phyloP scores from a whole-genome alignment of 2,888 invertebrate genomes.

The Brenthis daphne region DNA sequence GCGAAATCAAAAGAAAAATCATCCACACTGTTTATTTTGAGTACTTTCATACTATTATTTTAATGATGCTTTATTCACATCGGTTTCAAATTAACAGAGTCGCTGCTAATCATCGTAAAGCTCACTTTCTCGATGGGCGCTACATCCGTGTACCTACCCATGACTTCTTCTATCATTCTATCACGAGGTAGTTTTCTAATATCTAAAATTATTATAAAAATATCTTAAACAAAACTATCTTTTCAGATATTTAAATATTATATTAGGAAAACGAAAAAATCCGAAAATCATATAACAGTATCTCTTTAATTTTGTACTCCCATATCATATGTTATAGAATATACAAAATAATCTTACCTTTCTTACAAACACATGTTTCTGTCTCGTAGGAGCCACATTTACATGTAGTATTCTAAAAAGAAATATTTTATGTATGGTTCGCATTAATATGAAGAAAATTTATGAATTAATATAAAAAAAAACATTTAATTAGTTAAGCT shows the following conservation, averaged over 20 bases:
- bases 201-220: conserved; percentile 56
- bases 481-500: too few species aligned
- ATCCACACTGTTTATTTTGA: neutral
- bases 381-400: conserved; percentile 43
- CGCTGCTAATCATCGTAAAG: conserved; percentile 52
- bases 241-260: too few species aligned
- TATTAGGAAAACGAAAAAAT: too few species aligned
- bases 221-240: too few species aligned
- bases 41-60: too few species aligned
- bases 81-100: conserved; percentile 32
- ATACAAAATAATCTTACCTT: conserved; percentile 49
- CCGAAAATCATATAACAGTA: neutral
- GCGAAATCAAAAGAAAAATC: neutral
- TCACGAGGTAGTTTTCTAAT: conserved; percentile 54
- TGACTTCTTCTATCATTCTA: conserved; percentile 63
- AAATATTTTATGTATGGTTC: neutral
- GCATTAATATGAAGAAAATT: too few species aligned
- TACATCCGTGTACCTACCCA: conserved; percentile 59
- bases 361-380: conserved; percentile 46
- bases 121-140: conserved; percentile 61
- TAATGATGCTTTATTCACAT: neutral
- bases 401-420: conserved; percentile 47
- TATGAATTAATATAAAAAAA: too few species aligned
- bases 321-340: conserved; percentile 30
- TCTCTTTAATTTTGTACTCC: conserved; percentile 38